Conservation (phyloP, 2,113 vertebrate species). For the Thryonomys swinderianus region DNA sequence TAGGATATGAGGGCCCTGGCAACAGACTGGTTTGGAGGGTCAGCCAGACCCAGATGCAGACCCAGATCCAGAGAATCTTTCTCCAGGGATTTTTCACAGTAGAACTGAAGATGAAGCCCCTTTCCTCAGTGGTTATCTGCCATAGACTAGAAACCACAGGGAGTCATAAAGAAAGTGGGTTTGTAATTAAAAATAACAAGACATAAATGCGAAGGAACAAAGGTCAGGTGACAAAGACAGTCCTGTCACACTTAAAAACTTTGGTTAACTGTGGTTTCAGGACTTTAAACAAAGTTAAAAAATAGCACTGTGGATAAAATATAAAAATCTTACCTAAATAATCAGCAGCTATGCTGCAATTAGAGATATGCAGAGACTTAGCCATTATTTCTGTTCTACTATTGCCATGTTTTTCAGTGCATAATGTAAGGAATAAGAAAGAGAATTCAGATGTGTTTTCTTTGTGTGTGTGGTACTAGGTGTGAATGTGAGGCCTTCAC, state of each 20-base stretch:
- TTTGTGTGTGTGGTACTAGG: neutral
- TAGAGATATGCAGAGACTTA: conserved; percentile 83
- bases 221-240: neutral
- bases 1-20: neutral
- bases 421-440: conserved; percentile 58
- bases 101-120: neutral
- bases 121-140: conserved; percentile 7
- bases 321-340: conserved; percentile 86
- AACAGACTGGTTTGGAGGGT: neutral
- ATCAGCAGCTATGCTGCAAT: conserved; percentile 89
- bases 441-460: neutral
- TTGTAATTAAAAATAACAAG: neutral
- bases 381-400: conserved; percentile 74
- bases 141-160: neutral
- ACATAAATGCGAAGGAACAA: neutral
- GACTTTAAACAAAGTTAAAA: conserved; percentile 9
- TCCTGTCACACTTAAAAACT: neutral
- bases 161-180: neutral
- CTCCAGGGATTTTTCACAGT: neutral
- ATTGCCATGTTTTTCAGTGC: conserved; percentile 45
- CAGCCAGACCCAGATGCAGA: neutral
- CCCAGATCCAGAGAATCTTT: neutral
- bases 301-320: neutral
- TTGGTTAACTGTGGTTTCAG: neutral
- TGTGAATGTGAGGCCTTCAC: neutral